Base-by-base conservation (phyloP, 2,888 invertebrate genomes). In the Theretra japonica region DNA sequence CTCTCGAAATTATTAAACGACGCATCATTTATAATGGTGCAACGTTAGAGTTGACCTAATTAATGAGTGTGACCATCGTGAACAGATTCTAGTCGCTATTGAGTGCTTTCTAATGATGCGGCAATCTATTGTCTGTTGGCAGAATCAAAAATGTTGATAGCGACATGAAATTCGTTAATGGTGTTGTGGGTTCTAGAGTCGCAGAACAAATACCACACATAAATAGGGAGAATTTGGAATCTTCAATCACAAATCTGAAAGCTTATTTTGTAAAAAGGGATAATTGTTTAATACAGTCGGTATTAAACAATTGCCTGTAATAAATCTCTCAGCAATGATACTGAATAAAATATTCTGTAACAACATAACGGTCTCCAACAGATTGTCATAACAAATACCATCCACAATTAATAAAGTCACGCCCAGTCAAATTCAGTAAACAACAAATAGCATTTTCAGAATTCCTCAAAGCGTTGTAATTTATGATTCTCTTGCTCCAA, bases 21-120 rank as follows among this genome's bases (percentile, higher is more conserved):
- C 17, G 23, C 48, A 65, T 65, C 65, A 48, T 41, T 62, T 58
- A 58, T 58, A 58, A 62, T 62, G 33, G 21, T 41, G 21, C 62
- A 33, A 62, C 21, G 33, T 41, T 33, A 21, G n/a, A 30, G 33
- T 8, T 21, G 11, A 62, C 25, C 58, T 58, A 33, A 62, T 62
- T 62, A 62, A 62, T n/a, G 19, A n/a, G n/a, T 7, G 30, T n/a
- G n/a, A 7, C 30, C 30, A 33, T n/a, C 23, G n/a, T 33, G 11
- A n/a, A 53, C n/a, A 53, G 19, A 53, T 53, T 53, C 50, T 53
- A 53, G 53, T n/a, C 19, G 19, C n/a, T 7, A 17, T 53, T n/a
- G n/a, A 53, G 17, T 53, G 53, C 53, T 33, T 33, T 21, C n/a
- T 62, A 41, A 33, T 41, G 33, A 60, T 33, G 25, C 25, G 25